These are phyloP conservation scores for Botrylloides violaceus DNA, from an alignment of 23 tunicate species.

Conservation along the genomic window DNA sequence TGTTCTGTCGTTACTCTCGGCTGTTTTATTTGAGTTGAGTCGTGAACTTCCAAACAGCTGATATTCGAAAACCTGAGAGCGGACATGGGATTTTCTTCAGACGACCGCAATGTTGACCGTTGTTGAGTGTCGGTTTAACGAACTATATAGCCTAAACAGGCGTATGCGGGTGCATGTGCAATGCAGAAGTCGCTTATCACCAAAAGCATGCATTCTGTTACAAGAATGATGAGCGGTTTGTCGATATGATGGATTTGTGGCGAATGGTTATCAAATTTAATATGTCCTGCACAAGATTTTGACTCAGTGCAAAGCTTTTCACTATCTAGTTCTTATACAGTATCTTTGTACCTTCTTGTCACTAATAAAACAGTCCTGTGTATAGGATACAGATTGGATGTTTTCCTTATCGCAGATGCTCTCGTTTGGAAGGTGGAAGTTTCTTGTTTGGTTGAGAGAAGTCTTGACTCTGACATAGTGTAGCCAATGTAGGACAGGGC, in stretches of 20 bases:
- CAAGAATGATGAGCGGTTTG: not conserved
- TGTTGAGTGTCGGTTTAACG: not conserved
- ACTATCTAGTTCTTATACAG: constrained; percentile 2
- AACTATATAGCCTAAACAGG: not conserved
- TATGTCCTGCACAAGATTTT: not conserved
- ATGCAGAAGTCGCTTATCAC: not conserved
- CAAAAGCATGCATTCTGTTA: not conserved
- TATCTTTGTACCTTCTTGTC: constrained; percentile 2
- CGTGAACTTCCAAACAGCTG: constrained; percentile 22
- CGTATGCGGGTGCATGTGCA: not conserved
- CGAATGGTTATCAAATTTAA: not conserved
- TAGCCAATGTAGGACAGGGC: too few relatives aligned
- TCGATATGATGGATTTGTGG: not conserved
- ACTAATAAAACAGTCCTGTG: constrained; percentile 2
- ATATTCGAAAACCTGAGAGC: not conserved
- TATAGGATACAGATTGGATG: not conserved
- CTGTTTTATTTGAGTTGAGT: constrained; percentile 53
- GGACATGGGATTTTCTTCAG: not conserved
- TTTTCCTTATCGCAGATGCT: too few relatives aligned
- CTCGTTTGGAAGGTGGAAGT: too few relatives aligned
- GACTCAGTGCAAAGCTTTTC: constrained; percentile 1
- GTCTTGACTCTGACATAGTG: too few relatives aligned
- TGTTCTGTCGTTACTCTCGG: constrained; percentile 52
- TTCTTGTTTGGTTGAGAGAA: too few relatives aligned
- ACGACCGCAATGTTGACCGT: not conserved